Percentiles rank a stretch among this genome's conserved stretches.
Evolutionary conservation across 2,888 invertebrate genomes (phyloP).

Genomic region (Diaphora mendica): DNA sequence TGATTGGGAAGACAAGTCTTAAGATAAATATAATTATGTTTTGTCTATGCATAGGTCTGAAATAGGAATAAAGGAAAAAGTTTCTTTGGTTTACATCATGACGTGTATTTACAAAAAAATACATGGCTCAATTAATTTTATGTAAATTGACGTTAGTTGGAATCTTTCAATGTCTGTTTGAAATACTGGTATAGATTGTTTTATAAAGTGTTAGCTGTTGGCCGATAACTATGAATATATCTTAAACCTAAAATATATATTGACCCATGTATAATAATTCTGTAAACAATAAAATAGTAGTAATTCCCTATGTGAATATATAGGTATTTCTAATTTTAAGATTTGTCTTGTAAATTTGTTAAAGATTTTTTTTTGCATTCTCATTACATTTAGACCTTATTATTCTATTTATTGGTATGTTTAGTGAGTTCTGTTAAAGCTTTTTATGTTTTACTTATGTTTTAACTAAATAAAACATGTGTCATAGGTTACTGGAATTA

Average conservation of each 20-base stretch:
- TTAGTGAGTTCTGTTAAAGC: background rate
- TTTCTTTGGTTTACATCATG: background rate
- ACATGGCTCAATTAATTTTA: background rate
- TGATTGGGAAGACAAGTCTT: background rate
- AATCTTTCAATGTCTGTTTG: background rate
- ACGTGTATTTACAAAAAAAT: background rate
- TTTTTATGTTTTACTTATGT: constrained; percentile 7
- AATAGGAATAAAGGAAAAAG: background rate
- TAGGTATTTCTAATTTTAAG: background rate
- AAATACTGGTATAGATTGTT: background rate
- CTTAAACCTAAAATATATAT: background rate
- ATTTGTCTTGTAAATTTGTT: background rate
- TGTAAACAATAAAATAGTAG: background rate
- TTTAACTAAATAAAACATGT: constrained; percentile 2
- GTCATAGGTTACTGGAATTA: background rate
- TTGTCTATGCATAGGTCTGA: background rate
- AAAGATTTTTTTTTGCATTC: background rate
- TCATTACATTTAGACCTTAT: background rate
- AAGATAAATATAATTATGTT: background rate
- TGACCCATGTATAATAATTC: no score
- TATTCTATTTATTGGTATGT: constrained; percentile 2
- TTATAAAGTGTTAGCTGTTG: background rate
- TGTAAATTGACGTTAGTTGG: background rate
- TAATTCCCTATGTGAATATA: background rate
- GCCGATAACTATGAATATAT: background rate